Base-by-base conservation (phyloP, 1,140 invertebrate species). In the Tetranychus cinnabarinus region DNA sequence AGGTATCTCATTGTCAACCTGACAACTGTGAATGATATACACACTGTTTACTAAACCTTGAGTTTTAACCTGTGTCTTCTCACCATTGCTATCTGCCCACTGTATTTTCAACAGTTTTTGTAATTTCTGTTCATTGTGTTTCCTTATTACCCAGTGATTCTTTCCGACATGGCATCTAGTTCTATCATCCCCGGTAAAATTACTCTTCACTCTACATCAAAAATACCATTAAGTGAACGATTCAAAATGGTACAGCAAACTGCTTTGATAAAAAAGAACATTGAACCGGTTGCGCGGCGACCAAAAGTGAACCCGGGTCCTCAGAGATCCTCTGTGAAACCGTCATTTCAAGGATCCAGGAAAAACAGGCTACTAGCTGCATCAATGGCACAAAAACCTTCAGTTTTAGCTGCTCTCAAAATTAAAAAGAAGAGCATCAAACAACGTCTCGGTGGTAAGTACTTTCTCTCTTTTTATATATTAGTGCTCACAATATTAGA, bases 311-410 rank as follows among this genome's bases (percentile, higher is more conserved):
- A 23, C 23, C 23, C 66, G 66, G 68, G 36, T 67, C 39, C 39
- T 42, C 39, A 42, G 10, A 68, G 15, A 66, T 70, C 39, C 70
- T 31, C 23, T 3, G 12, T 10, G 1, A 60, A 60, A 47, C 15
- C n/a, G 2, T 39, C 33, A 2, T 4, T 13, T 47, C 72, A 72
- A 60, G 73, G 73, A 15, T 71, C 73, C 0, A 68, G 68, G 6
- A 71, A 71, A 62, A 77, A 77, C 65, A 65, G 72, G 13, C 68
- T 75, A 34, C 68, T 77, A 13, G 74, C 75, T 4, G 72, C 73
- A 61, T 75, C 77, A 65, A 75, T 77, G 74, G 75, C 76, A 47
- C 73, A 74, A 60, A 68, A 75, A 61, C 75, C 76, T 8, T 68
- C 72, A 34, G 72, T 77, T 1, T 69, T 72, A 59, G 70, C 73